Evolutionary conservation across 1,140 invertebrate species (phyloP), one percentile per base, ranked within the genome.

Genomic region (Lasaia peninsularis): DNA sequence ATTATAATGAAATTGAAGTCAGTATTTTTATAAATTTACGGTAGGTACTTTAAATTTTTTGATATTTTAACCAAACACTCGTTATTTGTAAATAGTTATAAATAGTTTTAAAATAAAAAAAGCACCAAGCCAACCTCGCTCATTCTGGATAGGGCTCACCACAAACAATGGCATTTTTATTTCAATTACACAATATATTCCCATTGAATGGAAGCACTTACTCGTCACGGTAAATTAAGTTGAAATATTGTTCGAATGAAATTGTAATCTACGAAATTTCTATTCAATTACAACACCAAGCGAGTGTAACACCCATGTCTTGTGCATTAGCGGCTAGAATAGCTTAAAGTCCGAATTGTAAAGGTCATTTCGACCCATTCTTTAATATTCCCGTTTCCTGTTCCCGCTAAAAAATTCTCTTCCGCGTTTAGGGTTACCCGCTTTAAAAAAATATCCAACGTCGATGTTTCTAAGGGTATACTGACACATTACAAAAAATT

Each of bases 381-480:
- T 31, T 58, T 58, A 53, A 62, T 28, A 54, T 53, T 48, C 44
- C 24, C 21, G 54, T 53, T 58, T 67, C 64, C 64, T 60, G 57
- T 52, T 59, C 34, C 31, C 52, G 50, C 53, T 63, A 60, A 65
- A 60, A 52, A 52, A 58, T 56, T 52, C 51, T 54, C 37, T 62
- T 58, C 53, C 57, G 57, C 52, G 52, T 48, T n/a, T 11, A 48
- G 44, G 44, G 44, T 48, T 48, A 21, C 3, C 44, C 18, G 16
- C 6, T 2, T 37, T 6, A 37, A 37, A 37, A n/a, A n/a, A n/a
- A n/a, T n/a, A n/a, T n/a, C n/a, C n/a, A n/a, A n/a, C n/a, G n/a
- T n/a, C n/a, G n/a, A n/a, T n/a, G n/a, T n/a, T n/a, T n/a, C n/a
- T n/a, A n/a, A n/a, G n/a, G n/a, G n/a, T n/a, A n/a, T n/a, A n/a